phyloP scores from a whole-genome alignment of 2,888 invertebrate genomes.

The Melieria omissa region DNA sequence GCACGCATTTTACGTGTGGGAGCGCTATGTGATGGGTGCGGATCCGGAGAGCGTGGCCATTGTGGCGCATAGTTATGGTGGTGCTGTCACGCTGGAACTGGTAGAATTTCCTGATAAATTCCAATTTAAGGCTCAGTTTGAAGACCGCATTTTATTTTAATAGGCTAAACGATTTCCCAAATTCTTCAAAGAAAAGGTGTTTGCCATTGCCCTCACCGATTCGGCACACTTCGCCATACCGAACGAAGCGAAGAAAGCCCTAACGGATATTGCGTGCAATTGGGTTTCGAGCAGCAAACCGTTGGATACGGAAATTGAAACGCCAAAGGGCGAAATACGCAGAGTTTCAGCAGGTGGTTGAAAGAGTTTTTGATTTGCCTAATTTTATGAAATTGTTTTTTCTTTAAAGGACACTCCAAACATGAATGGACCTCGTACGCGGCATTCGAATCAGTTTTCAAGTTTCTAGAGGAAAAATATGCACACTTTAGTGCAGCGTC shows the following conservation, averaged over 20 bases:
- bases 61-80: conserved; percentile 85
- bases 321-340: conserved; percentile 69
- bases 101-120: conserved; percentile 55
- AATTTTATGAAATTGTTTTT: conserved; percentile 3
- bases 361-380: not conserved
- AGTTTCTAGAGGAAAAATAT: conserved; percentile 69
- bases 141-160: conserved; percentile 9
- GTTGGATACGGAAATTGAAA: conserved; percentile 69
- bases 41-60: conserved; percentile 75
- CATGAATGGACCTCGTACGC: conserved; percentile 79
- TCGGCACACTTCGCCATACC: conserved; percentile 71
- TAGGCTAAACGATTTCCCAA: conserved; percentile 69
- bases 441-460: conserved; percentile 75
- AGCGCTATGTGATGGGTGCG: conserved; percentile 71
- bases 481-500: conserved; percentile 42
- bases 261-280: conserved; percentile 65
- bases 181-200: conserved; percentile 75
- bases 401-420: conserved; percentile 70
- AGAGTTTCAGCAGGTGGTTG: conserved; percentile 72
- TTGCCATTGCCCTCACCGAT: conserved; percentile 82
- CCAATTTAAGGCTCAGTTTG: not conserved
- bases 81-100: conserved; percentile 73
- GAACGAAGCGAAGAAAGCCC: conserved; percentile 44
- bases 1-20: conserved; percentile 78
- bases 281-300: conserved; percentile 73